Base-by-base conservation (phyloP, 1,140 invertebrate species). In the Polypedilum pembai region DNA sequence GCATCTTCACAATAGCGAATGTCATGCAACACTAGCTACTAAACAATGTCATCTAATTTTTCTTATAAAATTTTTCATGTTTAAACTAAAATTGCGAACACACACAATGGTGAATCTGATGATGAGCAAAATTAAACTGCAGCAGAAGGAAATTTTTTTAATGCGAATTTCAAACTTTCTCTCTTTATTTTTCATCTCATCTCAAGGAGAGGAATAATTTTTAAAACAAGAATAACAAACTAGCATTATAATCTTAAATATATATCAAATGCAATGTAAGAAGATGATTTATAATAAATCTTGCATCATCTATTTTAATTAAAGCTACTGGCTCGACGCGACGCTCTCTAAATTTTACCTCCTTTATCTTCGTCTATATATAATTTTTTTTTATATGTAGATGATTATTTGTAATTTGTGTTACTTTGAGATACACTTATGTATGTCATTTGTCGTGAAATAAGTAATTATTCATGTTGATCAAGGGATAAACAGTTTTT, bases 271-370 rank as follows among this genome's bases (percentile, higher is more conserved):
- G 8, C 45, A 56, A 33, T 56, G 45, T 56, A 56, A 56, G 45
- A 56, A 56, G 45, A 56, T 56, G 45, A 56, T 56, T 56, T 56
- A 56, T 56, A 56, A 56, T 56, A 56, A 56, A 56, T 56, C 45
- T 56, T 56, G 45, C 45, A 56, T 56, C 45, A 56, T 56, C 45
- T 56, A 56, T 56, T 56, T 56, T 56, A 56, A 56, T 56, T 56
- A 56, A 56, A 15, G 24, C 24, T 56, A 12, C 45, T n/a, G n/a
- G 15, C 45, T 56, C n/a, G 4, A 56, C 12, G 12, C 45, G 45
- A 56, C 45, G 15, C n/a, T 12, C 45, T 56, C n/a, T 15, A 56
- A 8, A 56, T 56, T 33, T 33, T 33, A 33, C 5, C 24, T 33
- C 24, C 24, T 33, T 33, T 33, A 33, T 33, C 1, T 33, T 33